Conservation (phyloP, 35 echinoderm and acorn worm genomes). For the Chiridota heheva region DNA sequence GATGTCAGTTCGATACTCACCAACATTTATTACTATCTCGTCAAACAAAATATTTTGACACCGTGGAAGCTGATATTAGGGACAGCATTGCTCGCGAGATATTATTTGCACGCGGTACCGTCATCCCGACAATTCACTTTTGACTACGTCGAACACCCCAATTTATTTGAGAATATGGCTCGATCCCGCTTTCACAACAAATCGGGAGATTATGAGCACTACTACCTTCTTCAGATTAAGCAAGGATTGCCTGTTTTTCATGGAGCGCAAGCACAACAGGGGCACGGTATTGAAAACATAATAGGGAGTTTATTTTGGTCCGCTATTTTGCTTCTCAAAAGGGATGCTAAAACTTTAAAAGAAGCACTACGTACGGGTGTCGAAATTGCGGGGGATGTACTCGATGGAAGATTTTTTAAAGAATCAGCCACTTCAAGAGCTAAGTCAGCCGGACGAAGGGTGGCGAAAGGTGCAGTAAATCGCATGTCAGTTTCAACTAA, state of each 20-base stretch:
- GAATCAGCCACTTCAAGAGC: constrained; percentile 9
- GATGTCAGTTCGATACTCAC: not conserved
- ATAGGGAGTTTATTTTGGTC: constrained; percentile 30
- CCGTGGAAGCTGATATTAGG: constrained; percentile 56
- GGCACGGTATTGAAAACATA: constrained; percentile 29
- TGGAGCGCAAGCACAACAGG: not conserved
- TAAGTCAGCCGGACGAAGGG: constrained; percentile 4
- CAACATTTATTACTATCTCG: constrained; percentile 50
- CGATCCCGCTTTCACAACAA: not conserved
- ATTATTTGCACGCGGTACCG: constrained; percentile 43
- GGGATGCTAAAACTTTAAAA: constrained; percentile 26
- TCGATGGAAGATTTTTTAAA: constrained; percentile 6
- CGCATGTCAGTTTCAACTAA: not conserved
- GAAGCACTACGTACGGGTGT: constrained; percentile 33
- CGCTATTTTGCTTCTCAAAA: constrained; percentile 26
- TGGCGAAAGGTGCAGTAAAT: not conserved
- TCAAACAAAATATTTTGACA: constrained; percentile 66
- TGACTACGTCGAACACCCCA: constrained; percentile 22
- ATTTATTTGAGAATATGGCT: constrained; percentile 19
- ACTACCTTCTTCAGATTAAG: constrained; percentile 25
- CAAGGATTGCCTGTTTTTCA: constrained; percentile 37
- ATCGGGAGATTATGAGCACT: constrained; percentile 29
- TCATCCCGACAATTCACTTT: constrained; percentile 64
- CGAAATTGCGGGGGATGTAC: constrained; percentile 25
- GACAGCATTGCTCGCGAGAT: constrained; percentile 27